These are phyloP conservation scores for Aspidiotus destructor DNA, from an alignment of 2,888 invertebrate species.

Conservation along the genomic window DNA sequence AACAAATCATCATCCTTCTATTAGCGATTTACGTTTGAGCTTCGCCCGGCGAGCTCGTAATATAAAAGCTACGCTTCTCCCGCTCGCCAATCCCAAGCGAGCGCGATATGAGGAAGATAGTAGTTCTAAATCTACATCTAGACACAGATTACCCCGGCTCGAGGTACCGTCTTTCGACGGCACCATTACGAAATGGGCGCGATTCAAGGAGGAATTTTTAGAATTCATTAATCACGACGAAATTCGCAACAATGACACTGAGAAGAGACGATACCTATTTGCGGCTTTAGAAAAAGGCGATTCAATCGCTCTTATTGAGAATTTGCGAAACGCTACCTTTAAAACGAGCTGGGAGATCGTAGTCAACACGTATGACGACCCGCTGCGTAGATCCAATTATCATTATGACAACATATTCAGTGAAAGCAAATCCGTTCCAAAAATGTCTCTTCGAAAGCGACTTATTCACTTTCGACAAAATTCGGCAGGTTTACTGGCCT, in stretches of 20 bases:
- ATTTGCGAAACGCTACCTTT: background rate
- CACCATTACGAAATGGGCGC: background rate
- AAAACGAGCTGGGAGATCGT: background rate
- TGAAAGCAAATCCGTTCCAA: background rate
- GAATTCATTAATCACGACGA: background rate
- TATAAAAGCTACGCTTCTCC: too few relatives aligned
- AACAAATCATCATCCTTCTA: too few relatives aligned
- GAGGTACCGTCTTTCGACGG: background rate
- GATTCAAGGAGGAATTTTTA: background rate
- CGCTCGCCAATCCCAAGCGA: too few relatives aligned
- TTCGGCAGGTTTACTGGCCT: background rate
- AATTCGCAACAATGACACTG: background rate
- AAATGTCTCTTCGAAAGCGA: background rate
- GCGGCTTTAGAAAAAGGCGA: background rate
- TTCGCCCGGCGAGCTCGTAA: too few relatives aligned
- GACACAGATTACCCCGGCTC: too few relatives aligned
- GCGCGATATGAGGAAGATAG: too few relatives aligned
- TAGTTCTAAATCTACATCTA: too few relatives aligned
- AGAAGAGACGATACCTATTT: background rate
- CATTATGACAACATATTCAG: background rate
- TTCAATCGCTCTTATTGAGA: background rate
- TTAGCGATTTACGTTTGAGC: too few relatives aligned
- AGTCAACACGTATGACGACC: background rate
- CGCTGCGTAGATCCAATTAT: background rate
- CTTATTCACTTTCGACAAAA: background rate